These are phyloP conservation scores for Thaumetopoea pityocampa DNA, from an alignment of 1,140 invertebrate species.

Conservation along the genomic window DNA sequence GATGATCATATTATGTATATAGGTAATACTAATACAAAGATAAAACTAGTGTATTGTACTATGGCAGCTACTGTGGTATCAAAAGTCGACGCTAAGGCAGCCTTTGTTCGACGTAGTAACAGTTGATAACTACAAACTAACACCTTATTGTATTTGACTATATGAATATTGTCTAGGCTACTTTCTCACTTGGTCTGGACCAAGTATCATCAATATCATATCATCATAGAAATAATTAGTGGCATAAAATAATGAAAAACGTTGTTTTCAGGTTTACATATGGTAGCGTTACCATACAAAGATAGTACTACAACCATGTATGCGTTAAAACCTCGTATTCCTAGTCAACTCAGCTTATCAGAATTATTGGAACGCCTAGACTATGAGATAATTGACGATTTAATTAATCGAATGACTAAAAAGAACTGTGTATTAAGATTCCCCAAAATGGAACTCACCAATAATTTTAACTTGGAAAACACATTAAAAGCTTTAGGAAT, in stretches of 20 bases:
- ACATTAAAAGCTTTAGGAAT: constrained; percentile 79
- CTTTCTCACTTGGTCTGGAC: too few species aligned
- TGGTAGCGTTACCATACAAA: constrained; percentile 86
- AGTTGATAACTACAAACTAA: too few species aligned
- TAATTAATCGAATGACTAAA: constrained; percentile 72
- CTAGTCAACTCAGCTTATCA: constrained; percentile 65
- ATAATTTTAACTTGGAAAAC: constrained; percentile 73
- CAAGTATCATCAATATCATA: too few species aligned
- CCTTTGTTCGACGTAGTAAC: too few species aligned
- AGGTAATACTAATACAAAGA: too few species aligned
- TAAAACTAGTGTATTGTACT: too few species aligned
- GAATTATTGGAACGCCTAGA: constrained; percentile 76
- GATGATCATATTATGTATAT: too few species aligned
- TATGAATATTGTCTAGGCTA: too few species aligned
- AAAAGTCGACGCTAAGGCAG: too few species aligned
- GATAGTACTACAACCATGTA: constrained; percentile 81
- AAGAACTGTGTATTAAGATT: constrained; percentile 76
- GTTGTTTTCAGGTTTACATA: constrained; percentile 74
- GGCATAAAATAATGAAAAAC: constrained; percentile 1
- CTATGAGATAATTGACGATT: constrained; percentile 68
- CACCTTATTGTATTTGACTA: too few species aligned
- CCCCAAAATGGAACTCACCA: constrained; percentile 83
- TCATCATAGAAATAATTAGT: too few species aligned
- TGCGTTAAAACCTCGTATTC: constrained; percentile 79
- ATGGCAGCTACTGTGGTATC: too few species aligned